Conservation (phyloP, 2,113 vertebrate species). For the Nycticryphes semicollaris region DNA sequence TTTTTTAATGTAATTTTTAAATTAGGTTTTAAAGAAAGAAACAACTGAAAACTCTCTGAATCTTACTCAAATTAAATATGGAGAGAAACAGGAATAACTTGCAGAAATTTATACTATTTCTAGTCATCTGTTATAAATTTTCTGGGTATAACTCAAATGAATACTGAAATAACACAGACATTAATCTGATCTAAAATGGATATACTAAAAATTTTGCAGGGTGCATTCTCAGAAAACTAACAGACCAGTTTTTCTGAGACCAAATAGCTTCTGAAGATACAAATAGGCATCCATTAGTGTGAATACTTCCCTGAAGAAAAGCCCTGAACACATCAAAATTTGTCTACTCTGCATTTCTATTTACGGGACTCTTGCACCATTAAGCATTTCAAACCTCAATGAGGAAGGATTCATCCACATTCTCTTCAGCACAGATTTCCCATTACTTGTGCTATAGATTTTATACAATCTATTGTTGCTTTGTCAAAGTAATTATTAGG, state of each 20-base stretch:
- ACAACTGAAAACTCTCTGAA: neutral
- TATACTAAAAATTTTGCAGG: neutral
- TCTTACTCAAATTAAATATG: neutral
- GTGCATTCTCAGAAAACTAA: neutral
- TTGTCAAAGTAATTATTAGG: neutral
- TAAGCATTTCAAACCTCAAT: neutral
- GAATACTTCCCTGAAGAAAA: neutral
- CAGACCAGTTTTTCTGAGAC: neutral
- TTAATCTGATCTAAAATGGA: neutral
- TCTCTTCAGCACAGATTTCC: neutral
- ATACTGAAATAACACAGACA: neutral
- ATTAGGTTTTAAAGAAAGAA: neutral
- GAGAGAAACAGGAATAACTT: neutral
- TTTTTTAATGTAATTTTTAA: neutral
- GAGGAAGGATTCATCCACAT: neutral
- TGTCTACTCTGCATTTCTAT: neutral
- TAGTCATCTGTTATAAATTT: neutral
- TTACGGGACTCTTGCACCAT: neutral
- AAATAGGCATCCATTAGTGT: neutral
- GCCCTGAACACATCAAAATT: neutral
- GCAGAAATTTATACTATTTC: neutral
- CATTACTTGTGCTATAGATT: neutral
- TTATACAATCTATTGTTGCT: neutral
- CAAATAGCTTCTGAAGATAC: neutral
- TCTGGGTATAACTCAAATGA: neutral